Conservation (phyloP, 1,140 invertebrate genomes). For the Matsumurasca onukii region DNA sequence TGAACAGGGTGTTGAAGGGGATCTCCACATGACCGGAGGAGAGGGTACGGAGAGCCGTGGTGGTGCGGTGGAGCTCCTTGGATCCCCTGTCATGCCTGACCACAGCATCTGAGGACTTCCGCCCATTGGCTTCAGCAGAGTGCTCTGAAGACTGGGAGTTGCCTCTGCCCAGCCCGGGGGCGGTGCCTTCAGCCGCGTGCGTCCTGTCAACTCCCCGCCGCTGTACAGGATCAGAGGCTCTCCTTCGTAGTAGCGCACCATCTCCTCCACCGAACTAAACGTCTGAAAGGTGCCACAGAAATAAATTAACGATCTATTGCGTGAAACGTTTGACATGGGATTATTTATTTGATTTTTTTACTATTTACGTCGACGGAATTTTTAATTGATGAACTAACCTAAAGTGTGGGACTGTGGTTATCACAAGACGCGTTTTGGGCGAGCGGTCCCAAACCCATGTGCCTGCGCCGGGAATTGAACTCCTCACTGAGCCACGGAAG, state of each 20-base stretch:
- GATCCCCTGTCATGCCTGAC: neutral
- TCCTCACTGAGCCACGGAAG: no score
- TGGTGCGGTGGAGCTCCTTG: neutral
- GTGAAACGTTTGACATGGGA: no score
- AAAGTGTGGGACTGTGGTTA: no score
- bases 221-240: conserved; percentile 32
- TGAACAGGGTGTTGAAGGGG: neutral
- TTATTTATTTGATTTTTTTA: no score
- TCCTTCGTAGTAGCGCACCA: conserved; percentile 25
- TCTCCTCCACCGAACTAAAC: conserved; percentile 30
- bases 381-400: no score
- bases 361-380: no score
- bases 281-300: conserved; percentile 18
- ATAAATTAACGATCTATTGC: neutral
- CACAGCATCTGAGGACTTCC: no score
- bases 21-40: neutral
- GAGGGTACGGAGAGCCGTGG: neutral
- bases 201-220: conserved; percentile 27
- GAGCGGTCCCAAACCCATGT: no score
- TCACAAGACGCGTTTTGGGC: no score
- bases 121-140: neutral
- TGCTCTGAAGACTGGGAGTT: conserved; percentile 3
- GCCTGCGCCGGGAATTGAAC: no score
- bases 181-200: conserved; percentile 18
- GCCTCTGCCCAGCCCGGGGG: neutral